These are phyloP conservation scores for Drosophila rhopaloa DNA, from an alignment of 1,140 invertebrate species.

Conservation along the genomic window DNA sequence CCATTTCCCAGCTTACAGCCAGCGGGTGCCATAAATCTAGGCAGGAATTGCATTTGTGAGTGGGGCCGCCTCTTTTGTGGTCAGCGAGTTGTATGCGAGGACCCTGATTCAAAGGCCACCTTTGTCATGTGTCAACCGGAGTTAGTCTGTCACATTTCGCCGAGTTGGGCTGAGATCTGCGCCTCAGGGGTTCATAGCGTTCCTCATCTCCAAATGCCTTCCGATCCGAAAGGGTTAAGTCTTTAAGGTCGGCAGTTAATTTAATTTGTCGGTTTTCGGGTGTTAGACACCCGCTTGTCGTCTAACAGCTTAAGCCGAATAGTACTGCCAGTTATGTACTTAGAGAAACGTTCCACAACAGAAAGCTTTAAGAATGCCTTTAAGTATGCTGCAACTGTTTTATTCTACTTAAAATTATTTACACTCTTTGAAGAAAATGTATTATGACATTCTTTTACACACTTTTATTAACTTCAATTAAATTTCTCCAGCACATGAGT, in stretches of 20 bases:
- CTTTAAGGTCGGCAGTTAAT: slow-evolving; percentile 11
- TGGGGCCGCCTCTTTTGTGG: slow-evolving; percentile 41
- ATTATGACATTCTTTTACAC: too few relatives aligned
- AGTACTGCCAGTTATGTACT: slow-evolving; percentile 4
- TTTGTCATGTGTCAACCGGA: slow-evolving; percentile 49
- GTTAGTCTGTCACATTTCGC: slow-evolving; percentile 27
- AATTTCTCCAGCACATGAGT: too few relatives aligned
- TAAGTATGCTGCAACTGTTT: too few relatives aligned
- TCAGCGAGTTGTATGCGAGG: slow-evolving; percentile 36
- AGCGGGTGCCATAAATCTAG: slow-evolving; percentile 59
- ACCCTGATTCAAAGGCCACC: slow-evolving; percentile 43
- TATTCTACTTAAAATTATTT: too few relatives aligned
- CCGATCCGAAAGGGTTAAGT: slow-evolving; percentile 16
- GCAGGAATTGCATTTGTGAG: slow-evolving; percentile 19
- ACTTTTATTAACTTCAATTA: too few relatives aligned
- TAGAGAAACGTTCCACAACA: neutral
- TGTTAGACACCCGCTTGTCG: neutral
- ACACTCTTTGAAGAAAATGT: too few relatives aligned
- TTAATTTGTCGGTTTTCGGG: slow-evolving; percentile 10
- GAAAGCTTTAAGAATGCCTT: too few relatives aligned
- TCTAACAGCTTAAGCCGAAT: slow-evolving; percentile 23
- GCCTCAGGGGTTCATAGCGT: neutral
- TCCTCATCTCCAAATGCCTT: neutral
- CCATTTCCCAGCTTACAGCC: slow-evolving; percentile 6
- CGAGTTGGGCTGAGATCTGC: slow-evolving; percentile 10